These are phyloP conservation scores for Callipepla californica DNA, from an alignment of 2,113 vertebrate genomes.

Conservation along the genomic window DNA sequence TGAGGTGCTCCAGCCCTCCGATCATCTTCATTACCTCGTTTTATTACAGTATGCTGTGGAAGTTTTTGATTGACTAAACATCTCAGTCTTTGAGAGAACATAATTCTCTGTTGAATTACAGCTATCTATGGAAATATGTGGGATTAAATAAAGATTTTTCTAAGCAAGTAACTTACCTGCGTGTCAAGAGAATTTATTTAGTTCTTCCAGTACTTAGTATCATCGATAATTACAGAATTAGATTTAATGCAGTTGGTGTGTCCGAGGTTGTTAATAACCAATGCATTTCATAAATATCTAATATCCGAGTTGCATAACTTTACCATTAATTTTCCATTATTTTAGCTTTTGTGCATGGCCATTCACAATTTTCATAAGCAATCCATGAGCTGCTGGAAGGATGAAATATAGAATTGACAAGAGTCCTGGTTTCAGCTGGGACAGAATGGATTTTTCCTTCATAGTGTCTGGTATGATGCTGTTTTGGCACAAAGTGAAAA, in stretches of 20 bases:
- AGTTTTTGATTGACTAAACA: not conserved
- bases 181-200: not conserved
- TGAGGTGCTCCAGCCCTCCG: no score
- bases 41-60: not conserved
- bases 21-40: not conserved
- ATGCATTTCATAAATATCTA: not conserved
- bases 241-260: not conserved
- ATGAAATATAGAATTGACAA: not conserved
- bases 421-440: no score
- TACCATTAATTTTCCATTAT: not conserved
- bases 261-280: not conserved
- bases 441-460: no score
- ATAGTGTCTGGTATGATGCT: no score
- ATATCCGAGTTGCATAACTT: not conserved
- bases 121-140: not conserved
- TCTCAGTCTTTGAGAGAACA: not conserved
- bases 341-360: not conserved
- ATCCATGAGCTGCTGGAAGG: not conserved
- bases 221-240: not conserved
- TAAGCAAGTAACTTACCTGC: not conserved
- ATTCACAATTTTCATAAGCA: not conserved
- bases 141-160: not conserved
- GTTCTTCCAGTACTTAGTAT: not conserved
- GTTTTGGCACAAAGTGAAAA: no score
- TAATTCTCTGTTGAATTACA: not conserved